Evolutionary conservation across 2,797 vertebrate species (phyloP).

Genomic region (Hafferia zeledoni): DNA sequence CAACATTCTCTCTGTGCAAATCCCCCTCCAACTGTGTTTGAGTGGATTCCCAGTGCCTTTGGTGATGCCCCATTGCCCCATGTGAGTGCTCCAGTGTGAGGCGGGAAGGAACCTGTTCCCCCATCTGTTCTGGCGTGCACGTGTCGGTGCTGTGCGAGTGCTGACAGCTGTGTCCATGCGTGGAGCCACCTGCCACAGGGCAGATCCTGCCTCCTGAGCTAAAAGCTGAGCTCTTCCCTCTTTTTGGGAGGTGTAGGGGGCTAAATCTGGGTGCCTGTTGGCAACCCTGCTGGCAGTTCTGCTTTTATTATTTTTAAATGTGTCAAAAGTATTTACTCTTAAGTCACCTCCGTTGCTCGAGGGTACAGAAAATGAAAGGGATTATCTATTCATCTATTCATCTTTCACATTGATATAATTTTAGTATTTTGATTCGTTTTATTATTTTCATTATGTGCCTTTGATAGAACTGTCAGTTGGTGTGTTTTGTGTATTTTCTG

Average conservation of each 20-base stretch:
- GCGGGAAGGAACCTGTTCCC: constrained; percentile 29
- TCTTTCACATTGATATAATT: neutral
- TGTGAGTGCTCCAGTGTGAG: constrained; percentile 52
- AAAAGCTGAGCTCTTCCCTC: neutral
- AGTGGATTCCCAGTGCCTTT: constrained; percentile 54
- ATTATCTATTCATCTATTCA: neutral
- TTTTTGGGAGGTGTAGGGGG: neutral
- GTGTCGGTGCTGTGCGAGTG: constrained; percentile 65
- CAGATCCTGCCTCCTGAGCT: neutral
- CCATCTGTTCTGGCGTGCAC: constrained; percentile 71
- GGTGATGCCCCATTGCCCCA: constrained; percentile 20
- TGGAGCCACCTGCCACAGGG: constrained; percentile 73
- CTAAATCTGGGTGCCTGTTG: neutral
- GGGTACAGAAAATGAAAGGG: neutral
- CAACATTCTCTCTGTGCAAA: neutral
- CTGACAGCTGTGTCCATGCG: constrained; percentile 74
- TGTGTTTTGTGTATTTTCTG: neutral
- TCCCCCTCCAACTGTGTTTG: neutral
- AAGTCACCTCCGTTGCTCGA: neutral
- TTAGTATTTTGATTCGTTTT: neutral
- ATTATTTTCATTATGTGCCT: neutral
- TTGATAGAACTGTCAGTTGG: neutral
- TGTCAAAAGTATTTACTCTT: neutral
- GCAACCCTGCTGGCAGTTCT: neutral
- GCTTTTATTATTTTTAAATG: neutral